Percentiles rank a stretch among this genome's conserved stretches.
Conservation (phyloP, 2,888 invertebrate genomes). For the Biston betularia region DNA sequence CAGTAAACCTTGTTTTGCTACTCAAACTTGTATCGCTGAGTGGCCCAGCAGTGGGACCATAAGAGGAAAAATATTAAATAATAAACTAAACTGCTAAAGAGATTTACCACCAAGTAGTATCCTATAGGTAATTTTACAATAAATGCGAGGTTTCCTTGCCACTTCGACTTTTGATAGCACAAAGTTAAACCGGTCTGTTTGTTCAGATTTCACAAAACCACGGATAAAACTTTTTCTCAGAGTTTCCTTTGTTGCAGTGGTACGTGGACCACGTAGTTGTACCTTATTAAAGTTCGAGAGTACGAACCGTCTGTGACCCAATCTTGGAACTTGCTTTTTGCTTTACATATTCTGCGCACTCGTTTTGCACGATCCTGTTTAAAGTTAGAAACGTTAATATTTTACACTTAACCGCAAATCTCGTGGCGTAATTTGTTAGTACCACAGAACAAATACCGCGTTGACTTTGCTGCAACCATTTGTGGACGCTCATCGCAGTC, state of each 20-base stretch:
- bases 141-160: background rate
- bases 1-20: no score
- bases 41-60: no score
- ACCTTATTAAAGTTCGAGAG: conserved; percentile 44
- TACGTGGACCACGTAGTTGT: conserved; percentile 36
- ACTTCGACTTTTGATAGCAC: conserved; percentile 23
- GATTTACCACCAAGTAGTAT: background rate
- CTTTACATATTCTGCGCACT: conserved; percentile 36
- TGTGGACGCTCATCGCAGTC: conserved; percentile 54
- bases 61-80: no score
- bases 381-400: conserved; percentile 45
- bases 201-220: conserved; percentile 41
- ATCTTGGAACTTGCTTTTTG: conserved; percentile 40
- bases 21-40: no score
- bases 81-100: no score
- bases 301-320: conserved; percentile 38
- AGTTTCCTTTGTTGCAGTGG: conserved; percentile 40
- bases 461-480: conserved; percentile 59
- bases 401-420: conserved; percentile 51
- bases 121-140: conserved; percentile 1
- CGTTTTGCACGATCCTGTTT: conserved; percentile 33
- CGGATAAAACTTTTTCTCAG: conserved; percentile 37
- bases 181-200: conserved; percentile 31
- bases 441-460: conserved; percentile 55
- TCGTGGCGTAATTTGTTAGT: conserved; percentile 56